Conservation (phyloP, 2,797 vertebrate species). For the Acipenser oxyrinchus region DNA sequence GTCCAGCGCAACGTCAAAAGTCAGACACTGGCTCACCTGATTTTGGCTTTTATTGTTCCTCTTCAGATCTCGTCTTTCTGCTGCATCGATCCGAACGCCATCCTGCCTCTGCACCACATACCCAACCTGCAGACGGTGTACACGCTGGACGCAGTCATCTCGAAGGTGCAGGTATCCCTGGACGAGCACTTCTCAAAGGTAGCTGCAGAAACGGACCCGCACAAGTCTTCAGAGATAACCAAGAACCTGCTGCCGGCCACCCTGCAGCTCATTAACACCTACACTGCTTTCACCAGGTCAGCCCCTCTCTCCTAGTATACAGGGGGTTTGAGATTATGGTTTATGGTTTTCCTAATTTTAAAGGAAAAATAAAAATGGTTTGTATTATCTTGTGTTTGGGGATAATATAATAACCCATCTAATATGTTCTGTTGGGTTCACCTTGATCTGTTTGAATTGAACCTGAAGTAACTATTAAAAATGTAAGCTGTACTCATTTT, state of each 20-base stretch:
- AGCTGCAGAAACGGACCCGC: slow-evolving; percentile 78
- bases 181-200: slow-evolving; percentile 94
- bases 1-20: neutral
- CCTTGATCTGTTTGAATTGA: too few species aligned
- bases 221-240: slow-evolving; percentile 86
- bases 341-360: too few species aligned
- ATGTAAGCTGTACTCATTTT: too few species aligned
- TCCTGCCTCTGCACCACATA: slow-evolving; percentile 81
- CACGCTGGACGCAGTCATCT: slow-evolving; percentile 89
- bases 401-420: too few species aligned
- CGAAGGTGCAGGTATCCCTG: slow-evolving; percentile 94
- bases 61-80: slow-evolving; percentile 90
- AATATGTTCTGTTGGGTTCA: too few species aligned
- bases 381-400: too few species aligned
- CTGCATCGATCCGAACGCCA: slow-evolving; percentile 71
- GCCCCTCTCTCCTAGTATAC: neutral
- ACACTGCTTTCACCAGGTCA: slow-evolving; percentile 86
- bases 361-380: too few species aligned
- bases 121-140: slow-evolving; percentile 93
- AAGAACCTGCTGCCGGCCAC: slow-evolving; percentile 92
- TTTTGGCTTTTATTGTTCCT: slow-evolving; percentile 7
- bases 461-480: too few species aligned
- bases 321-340: too few species aligned
- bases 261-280: slow-evolving; percentile 85
- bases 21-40: neutral